A percentile compares a stretch with the other conserved stretches of the same genome.
These are phyloP conservation scores for Petroica traversi DNA, from an alignment of 2,113 vertebrate species.

Conservation along the genomic window DNA sequence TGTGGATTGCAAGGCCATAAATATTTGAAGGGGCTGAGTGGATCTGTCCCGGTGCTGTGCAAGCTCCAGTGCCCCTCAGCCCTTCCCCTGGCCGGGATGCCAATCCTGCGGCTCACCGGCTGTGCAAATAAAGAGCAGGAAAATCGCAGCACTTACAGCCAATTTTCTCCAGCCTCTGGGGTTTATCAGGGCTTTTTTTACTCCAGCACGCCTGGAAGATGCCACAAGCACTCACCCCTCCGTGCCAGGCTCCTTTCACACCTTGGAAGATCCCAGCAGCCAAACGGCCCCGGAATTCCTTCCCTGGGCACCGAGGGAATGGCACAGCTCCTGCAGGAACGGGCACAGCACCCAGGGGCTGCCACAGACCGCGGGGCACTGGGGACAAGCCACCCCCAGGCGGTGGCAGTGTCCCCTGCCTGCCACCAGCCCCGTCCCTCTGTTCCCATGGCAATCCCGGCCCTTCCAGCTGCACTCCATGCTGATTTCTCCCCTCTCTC, in stretches of 20 bases:
- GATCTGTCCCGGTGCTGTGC: neutral
- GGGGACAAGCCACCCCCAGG: neutral
- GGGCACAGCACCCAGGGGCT: rapidly evolving
- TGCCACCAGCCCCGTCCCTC: neutral
- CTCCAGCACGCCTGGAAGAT: neutral
- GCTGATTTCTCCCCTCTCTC: neutral
- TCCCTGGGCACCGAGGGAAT: neutral
- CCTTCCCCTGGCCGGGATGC: neutral
- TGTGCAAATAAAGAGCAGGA: neutral
- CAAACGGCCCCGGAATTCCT: neutral
- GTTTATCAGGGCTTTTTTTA: neutral
- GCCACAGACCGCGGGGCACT: too few species aligned
- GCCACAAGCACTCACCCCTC: neutral
- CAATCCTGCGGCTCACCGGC: neutral
- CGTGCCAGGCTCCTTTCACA: rapidly evolving
- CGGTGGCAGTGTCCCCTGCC: neutral
- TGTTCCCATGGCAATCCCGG: neutral
- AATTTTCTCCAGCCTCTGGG: neutral
- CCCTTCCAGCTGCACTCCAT: neutral
- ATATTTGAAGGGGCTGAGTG: conserved; percentile 36
- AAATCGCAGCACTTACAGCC: neutral
- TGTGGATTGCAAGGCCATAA: neutral
- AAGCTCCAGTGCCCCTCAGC: neutral
- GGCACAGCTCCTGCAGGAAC: neutral
- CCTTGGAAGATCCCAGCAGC: neutral